These are phyloP conservation scores for Pollenia labialis DNA, from an alignment of 2,888 invertebrate species.

Conservation along the genomic window DNA sequence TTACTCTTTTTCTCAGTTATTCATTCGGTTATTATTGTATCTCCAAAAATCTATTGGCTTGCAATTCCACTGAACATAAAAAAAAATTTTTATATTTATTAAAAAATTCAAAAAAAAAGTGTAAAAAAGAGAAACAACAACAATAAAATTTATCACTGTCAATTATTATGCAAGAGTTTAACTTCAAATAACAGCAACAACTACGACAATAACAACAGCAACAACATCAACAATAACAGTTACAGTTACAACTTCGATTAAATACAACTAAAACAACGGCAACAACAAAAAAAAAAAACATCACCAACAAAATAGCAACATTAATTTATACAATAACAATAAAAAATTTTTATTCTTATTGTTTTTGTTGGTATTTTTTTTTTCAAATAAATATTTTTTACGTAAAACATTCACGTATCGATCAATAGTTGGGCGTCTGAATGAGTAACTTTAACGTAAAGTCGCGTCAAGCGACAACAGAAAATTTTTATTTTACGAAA, in stretches of 20 bases:
- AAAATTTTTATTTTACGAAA: slow-evolving; percentile 3
- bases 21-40: slow-evolving; percentile 13
- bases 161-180: slow-evolving; percentile 76
- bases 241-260: slow-evolving; percentile 56
- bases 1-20: slow-evolving; percentile 20
- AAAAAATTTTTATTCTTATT: neutral
- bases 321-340: slow-evolving; percentile 35
- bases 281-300: slow-evolving; percentile 5
- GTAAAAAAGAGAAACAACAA: slow-evolving; percentile 55
- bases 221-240: slow-evolving; percentile 34
- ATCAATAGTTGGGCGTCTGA: slow-evolving; percentile 40
- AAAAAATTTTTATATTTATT: slow-evolving; percentile 23
- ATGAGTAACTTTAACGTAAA: slow-evolving; percentile 11
- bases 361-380: slow-evolving; percentile 22
- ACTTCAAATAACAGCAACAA: slow-evolving; percentile 67
- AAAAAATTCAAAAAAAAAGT: slow-evolving; percentile 25
- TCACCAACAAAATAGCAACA: slow-evolving; percentile 18
- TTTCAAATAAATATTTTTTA: slow-evolving; percentile 48
- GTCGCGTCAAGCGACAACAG: slow-evolving; percentile 30
- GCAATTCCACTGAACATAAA: slow-evolving; percentile 45
- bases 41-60: slow-evolving; percentile 37
- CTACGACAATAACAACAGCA: slow-evolving; percentile 38
- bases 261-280: slow-evolving; percentile 33
- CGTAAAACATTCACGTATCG: slow-evolving; percentile 72
- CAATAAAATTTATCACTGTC: slow-evolving; percentile 73